These are phyloP conservation scores for Sorex fumeus DNA, from an alignment of 2,113 vertebrate genomes.

Conservation along the genomic window DNA sequence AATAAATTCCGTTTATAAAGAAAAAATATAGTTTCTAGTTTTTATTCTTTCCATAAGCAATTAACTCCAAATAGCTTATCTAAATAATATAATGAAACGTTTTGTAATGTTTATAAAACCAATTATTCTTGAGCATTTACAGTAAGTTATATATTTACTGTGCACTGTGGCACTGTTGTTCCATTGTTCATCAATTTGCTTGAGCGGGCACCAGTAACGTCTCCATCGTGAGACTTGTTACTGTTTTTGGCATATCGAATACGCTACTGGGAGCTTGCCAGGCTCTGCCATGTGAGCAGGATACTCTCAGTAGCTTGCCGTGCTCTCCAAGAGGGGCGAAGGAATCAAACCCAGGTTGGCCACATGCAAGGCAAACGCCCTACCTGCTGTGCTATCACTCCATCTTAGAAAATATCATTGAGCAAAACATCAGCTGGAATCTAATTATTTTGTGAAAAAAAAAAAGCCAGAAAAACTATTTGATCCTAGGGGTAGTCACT, in stretches of 20 bases:
- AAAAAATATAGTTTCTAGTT: constrained; percentile 20
- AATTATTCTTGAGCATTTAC: background rate
- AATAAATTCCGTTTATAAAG: constrained; percentile 20
- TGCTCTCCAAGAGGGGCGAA: too few relatives aligned
- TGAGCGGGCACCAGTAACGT: too few relatives aligned
- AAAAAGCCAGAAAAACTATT: background rate
- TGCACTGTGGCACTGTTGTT: too few relatives aligned
- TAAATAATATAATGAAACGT: background rate
- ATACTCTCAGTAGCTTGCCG: too few relatives aligned
- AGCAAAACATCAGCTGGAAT: background rate
- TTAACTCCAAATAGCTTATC: constrained; percentile 33
- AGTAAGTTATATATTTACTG: background rate
- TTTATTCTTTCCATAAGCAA: constrained; percentile 50
- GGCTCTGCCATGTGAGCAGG: too few relatives aligned
- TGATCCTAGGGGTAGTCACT: constrained; percentile 37
- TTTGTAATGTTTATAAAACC: background rate
- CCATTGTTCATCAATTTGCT: too few relatives aligned
- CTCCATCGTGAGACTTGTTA: too few relatives aligned
- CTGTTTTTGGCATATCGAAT: too few relatives aligned
- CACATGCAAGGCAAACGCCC: too few relatives aligned
- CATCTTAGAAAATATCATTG: background rate
- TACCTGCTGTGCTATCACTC: too few relatives aligned
- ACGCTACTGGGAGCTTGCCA: too few relatives aligned
- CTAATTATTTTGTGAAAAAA: background rate
- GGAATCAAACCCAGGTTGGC: too few relatives aligned